phyloP scores from a whole-genome alignment of 2,888 invertebrate genomes.

The Tribolium freemani region DNA sequence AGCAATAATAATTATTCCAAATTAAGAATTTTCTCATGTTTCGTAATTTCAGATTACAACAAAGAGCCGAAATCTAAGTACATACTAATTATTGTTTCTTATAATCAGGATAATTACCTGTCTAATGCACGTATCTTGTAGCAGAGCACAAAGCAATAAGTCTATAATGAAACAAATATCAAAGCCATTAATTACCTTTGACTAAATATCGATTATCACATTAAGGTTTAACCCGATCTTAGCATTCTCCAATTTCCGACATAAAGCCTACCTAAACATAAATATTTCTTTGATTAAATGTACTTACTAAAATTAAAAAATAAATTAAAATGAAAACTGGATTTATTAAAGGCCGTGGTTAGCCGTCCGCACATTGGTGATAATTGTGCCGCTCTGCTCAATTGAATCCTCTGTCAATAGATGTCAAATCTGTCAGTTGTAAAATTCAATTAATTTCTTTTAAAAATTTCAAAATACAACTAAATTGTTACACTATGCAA shows the following conservation, averaged over 20 bases:
- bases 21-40: background rate
- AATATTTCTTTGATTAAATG: background rate
- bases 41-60: background rate
- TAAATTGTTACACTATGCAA: too few species aligned
- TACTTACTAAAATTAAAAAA: background rate
- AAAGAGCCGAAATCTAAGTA: background rate
- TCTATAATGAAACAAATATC: background rate
- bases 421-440: too few species aligned
- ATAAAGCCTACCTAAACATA: background rate
- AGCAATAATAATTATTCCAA: background rate
- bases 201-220: slow-evolving; percentile 10
- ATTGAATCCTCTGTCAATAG: too few species aligned
- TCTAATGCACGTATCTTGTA: slow-evolving; percentile 24
- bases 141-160: slow-evolving; percentile 5
- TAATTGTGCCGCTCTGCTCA: too few species aligned
- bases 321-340: background rate
- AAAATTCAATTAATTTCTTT: too few species aligned
- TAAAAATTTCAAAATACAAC: too few species aligned
- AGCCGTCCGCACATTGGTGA: too few species aligned
- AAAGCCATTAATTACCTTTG: slow-evolving; percentile 15
- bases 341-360: too few species aligned
- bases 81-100: background rate
- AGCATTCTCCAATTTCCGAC: slow-evolving; percentile 10
- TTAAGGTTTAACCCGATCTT: slow-evolving; percentile 30
- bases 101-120: slow-evolving; percentile 20